Evolutionary conservation across 1,140 invertebrate species (phyloP), one percentile per base, ranked within the genome.

Genomic region (Drosophila punjabiensis): DNA sequence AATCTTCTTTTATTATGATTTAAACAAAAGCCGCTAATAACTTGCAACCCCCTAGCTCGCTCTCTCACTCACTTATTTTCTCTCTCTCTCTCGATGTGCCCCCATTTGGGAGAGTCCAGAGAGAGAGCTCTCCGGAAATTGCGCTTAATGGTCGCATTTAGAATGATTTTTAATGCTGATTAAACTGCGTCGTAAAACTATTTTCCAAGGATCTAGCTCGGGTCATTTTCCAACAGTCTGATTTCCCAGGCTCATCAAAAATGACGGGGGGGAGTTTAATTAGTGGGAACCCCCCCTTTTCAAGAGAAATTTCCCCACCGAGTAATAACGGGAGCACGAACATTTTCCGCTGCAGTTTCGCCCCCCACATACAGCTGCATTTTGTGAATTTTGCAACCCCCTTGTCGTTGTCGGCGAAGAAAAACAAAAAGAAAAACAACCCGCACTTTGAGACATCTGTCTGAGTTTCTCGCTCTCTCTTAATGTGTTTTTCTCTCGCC

Each of bases 401-500:
- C 28, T 45, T 11, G 18, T 37, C 35, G 18, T 11, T 37, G 55
- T 39, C 14, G 24, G 37, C 10, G 37, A 47, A 32, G 55, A 52
- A 50, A 50, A 73, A 50, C 47, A 66, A 66, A 76, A 76, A 62
- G 52, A 69, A 79, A 80, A 75, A 60, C 77, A 79, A 64, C 77
- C 77, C 76, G 67, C 67, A 66, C 45, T n/a, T 39, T 58, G 32
- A 52, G 67, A 73, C 70, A 80, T 79, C 77, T 80, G 81, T 89
- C 81, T 81, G 39, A 47, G 7, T 53, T 48, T 48, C 52, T 50
- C 76, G n/a, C 35, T 47, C 47, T 61, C 65, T 64, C 48, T 39
- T 32, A 39, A 30, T 41, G 35, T 3, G 28, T 16, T 68, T 61
- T 48, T 53, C 65, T 37, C 64, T 48, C 39, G 45, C 11, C 37